These are phyloP conservation scores for Xiphorhynchus elegans DNA, from an alignment of 2,113 vertebrate genomes.

Conservation along the genomic window DNA sequence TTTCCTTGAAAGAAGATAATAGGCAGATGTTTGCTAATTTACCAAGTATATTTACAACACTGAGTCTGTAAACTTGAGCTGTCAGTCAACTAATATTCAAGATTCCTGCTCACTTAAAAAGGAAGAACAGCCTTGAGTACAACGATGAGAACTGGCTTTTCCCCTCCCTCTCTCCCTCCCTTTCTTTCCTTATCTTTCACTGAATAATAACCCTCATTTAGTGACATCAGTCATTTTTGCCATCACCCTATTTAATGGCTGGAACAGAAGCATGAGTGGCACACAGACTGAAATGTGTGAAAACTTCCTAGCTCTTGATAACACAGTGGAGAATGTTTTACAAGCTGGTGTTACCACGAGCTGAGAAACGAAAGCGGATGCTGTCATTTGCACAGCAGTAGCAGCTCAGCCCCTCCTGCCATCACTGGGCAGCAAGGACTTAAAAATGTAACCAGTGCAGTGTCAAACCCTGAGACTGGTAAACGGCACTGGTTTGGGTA, in stretches of 20 bases:
- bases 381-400: background rate
- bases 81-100: background rate
- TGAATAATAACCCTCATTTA: background rate
- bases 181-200: background rate
- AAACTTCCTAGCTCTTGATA: background rate
- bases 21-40: background rate
- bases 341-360: background rate
- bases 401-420: background rate
- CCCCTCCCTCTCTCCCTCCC: background rate
- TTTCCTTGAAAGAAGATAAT: background rate
- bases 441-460: background rate
- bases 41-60: background rate
- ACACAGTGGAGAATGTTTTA: background rate
- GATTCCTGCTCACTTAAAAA: background rate
- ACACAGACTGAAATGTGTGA: background rate
- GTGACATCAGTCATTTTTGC: background rate
- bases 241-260: background rate
- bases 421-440: background rate
- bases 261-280: background rate
- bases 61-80: background rate
- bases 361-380: background rate
- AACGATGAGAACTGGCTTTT: background rate
- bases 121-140: background rate
- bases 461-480: background rate
- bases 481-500: background rate